Percentiles rank a stretch among this genome's conserved stretches.
Conservation (phyloP, 2,113 vertebrate genomes). For the Melozone crissalis region DNA sequence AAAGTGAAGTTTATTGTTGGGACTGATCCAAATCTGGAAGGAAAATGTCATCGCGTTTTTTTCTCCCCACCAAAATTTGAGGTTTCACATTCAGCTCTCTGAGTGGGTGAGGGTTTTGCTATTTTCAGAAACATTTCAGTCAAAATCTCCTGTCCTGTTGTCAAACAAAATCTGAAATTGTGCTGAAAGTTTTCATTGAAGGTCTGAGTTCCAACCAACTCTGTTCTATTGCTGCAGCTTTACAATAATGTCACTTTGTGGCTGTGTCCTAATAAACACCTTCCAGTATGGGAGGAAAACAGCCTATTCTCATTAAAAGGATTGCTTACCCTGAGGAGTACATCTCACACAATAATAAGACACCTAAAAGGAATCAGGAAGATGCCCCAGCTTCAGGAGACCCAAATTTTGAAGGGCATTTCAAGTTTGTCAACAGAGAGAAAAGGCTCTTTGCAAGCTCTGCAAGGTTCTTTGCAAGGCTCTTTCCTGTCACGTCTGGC, state of each 20-base stretch:
- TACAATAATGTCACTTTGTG: background rate
- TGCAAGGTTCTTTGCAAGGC: background rate
- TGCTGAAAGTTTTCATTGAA: background rate
- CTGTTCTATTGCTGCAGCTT: background rate
- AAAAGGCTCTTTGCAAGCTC: background rate
- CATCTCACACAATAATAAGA: background rate
- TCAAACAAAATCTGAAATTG: background rate
- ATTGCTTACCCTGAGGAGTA: background rate
- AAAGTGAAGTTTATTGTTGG: background rate
- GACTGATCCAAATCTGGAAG: background rate
- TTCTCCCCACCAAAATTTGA: background rate
- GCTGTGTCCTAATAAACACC: background rate
- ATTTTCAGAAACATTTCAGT: constrained; percentile 26
- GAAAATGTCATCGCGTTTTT: background rate
- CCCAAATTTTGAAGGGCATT: background rate
- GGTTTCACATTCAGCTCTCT: background rate
- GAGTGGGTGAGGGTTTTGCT: background rate
- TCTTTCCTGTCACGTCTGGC: background rate
- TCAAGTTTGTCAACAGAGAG: background rate
- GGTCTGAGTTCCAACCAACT: background rate
- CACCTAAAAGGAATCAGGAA: background rate
- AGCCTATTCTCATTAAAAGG: background rate
- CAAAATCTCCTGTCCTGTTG: background rate
- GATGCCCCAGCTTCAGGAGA: background rate
- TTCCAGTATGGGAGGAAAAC: background rate